phyloP scores from a whole-genome alignment of 2,113 vertebrate genomes.

The Thamnophis sirtalis region DNA sequence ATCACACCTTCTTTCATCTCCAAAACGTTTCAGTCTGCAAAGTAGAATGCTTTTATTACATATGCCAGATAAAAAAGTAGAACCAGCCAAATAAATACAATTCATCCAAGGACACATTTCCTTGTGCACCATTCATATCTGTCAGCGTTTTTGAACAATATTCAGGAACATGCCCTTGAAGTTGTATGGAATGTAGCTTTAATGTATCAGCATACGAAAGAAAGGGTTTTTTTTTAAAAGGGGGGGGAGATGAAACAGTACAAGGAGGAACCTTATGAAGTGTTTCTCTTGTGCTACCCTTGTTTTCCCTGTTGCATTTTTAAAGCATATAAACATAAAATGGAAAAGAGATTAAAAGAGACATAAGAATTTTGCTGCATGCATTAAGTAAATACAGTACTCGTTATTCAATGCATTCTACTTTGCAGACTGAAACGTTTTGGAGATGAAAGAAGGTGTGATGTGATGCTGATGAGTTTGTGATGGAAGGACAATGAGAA shows the following conservation, averaged over 20 bases:
- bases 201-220: neutral
- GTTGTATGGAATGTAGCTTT: neutral
- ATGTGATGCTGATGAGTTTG: neutral
- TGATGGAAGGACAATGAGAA: neutral
- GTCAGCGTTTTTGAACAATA: neutral
- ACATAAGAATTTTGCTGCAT: neutral
- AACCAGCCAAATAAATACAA: neutral
- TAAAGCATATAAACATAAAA: neutral
- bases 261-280: neutral
- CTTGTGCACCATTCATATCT: neutral
- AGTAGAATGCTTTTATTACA: neutral
- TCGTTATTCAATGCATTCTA: neutral
- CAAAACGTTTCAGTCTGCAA: neutral
- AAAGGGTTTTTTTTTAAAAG: neutral
- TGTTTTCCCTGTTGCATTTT: neutral
- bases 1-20: neutral
- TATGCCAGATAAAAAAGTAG: conserved; percentile 2
- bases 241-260: neutral
- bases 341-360: neutral
- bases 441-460: neutral
- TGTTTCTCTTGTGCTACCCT: neutral
- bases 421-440: neutral
- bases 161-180: conserved; percentile 13
- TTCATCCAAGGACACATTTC: conserved; percentile 17
- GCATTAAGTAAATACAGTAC: too few relatives aligned